These are phyloP conservation scores for Brachionus plicatilis DNA, from an alignment of 1,140 invertebrate genomes.

Conservation along the genomic window DNA sequence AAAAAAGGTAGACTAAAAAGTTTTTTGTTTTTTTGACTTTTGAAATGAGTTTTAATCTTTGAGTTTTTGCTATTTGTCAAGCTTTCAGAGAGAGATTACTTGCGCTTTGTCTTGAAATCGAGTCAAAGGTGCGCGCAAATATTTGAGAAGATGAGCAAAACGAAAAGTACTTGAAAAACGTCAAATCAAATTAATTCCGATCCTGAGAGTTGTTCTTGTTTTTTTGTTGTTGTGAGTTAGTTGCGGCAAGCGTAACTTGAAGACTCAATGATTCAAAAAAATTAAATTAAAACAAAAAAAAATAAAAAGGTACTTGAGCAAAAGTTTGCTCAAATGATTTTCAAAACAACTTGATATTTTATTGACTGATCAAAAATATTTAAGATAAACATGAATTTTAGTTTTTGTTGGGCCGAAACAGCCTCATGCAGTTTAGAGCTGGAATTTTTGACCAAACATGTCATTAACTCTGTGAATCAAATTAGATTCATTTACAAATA, in stretches of 20 bases:
- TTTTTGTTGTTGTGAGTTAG: neutral
- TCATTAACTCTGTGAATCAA: constrained; percentile 19
- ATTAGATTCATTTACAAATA: neutral
- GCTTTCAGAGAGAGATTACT: neutral
- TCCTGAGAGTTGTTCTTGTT: neutral
- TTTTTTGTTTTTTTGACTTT: neutral
- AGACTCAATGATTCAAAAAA: constrained; percentile 25
- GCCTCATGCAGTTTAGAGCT: neutral
- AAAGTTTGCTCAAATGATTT: constrained; percentile 34
- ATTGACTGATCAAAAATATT: constrained; percentile 19
- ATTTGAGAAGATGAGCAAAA: neutral
- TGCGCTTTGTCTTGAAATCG: neutral
- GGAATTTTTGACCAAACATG: neutral
- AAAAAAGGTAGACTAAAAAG: neutral
- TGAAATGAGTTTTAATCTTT: constrained; percentile 28
- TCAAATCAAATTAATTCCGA: constrained; percentile 18
- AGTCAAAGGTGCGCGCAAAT: neutral
- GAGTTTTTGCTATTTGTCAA: neutral
- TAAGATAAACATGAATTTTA: neutral
- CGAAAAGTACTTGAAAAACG: neutral
- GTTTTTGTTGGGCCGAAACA: neutral
- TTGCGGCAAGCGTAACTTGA: neutral
- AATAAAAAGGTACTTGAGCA: neutral
- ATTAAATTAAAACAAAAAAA: constrained; percentile 22
- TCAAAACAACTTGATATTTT: constrained; percentile 23